Evolutionary conservation across 2,888 invertebrate species (phyloP), one percentile per base, ranked within the genome.

Genomic region (Acheta domesticus): DNA sequence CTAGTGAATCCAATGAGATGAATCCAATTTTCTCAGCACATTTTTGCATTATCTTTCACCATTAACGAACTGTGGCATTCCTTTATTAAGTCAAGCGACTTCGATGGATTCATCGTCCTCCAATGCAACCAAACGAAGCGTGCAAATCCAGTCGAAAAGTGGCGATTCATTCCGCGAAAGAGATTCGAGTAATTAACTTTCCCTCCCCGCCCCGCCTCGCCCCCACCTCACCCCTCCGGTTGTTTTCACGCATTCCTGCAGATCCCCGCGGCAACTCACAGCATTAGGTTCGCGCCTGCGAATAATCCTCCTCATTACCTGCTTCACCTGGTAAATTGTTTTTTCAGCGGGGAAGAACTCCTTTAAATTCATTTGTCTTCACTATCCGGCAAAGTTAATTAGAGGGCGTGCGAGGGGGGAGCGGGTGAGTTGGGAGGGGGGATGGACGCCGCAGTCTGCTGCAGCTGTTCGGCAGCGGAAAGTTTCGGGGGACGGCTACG

Each of bases 291-390:
- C 62, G n/a, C 14, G 62, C 62, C 16, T 62, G 62, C 62, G 36
- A 62, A 62, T 62, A 62, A 62, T 62, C 62, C n/a, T n/a, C 14
- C 62, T 62, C 62, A 62, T 62, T 62, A 62, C 62, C 62, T 62
- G 14, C 62, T n/a, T 62, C 62, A 62, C 62, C 62, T 62, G 62
- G 62, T 62, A 62, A 62, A 62, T 62, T 62, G 62, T 62, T 62
- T 62, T 62, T 62, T 62, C 62, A 62, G n/a, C 62, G 62, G 16
- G n/a, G 62, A 14, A 5, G 16, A 62, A 62, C 62, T 62, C n/a
- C 62, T 62, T 62, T 62, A 62, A 62, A 62, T 62, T 62, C 62
- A 62, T 62, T 62, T 62, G 62, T 62, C 62, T 62, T 62, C 62
- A 62, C 62, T 62, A 62, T 62, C 62, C 16, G 62, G 62, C 62